Base-by-base conservation (phyloP, 2,797 vertebrate genomes). In the Catostomus latipinnis region DNA sequence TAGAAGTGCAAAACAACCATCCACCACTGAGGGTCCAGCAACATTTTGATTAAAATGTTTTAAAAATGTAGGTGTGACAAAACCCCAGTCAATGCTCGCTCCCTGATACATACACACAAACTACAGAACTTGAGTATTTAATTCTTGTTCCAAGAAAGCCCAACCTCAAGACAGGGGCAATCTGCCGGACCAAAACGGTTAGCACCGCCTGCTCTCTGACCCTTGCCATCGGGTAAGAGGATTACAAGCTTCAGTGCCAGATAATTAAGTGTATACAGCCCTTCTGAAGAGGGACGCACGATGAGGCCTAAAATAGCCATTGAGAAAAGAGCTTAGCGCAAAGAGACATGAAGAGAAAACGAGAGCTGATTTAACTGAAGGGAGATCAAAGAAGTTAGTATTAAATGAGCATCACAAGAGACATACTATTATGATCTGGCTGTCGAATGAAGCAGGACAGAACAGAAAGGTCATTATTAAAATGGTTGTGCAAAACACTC, bases 211-310 rank as follows among this genome's bases (percentile, higher is more conserved):
- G 70, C 81, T 68, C 72, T 71, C 69, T 52, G 81, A 82, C 73
- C 62, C 48, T 53, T 81, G 63, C 80, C 12, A 76, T 67, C 6
- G 60, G 14, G 49, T 82, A 85, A 85, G 82, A 84, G 82, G 86
- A 82, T 85, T 87, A 82, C 34, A 66, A 73, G 84, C 66, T 76
- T 62, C 74, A 71, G 77, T 79, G 77, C 80, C 84, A 87, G 86
- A 84, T 85, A 82, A 87, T 85, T 78, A 85, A 85, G 80, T 87
- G 83, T 81, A 73, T 83, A 84, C 82, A 87, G 82, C 74, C 69
- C 72, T n/a, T 77, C 63, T 48, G 60, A 78, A 82, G 69, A 53
- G 50, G 72, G 65, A 76, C 46, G 77, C 74, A 85, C 54, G 54
- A 60, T 67, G 12, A 63, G 73, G 77, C 77, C 84, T 58, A 82